These are phyloP conservation scores for Drosophila varians DNA, from an alignment of 1,140 invertebrate species.

Conservation along the genomic window DNA sequence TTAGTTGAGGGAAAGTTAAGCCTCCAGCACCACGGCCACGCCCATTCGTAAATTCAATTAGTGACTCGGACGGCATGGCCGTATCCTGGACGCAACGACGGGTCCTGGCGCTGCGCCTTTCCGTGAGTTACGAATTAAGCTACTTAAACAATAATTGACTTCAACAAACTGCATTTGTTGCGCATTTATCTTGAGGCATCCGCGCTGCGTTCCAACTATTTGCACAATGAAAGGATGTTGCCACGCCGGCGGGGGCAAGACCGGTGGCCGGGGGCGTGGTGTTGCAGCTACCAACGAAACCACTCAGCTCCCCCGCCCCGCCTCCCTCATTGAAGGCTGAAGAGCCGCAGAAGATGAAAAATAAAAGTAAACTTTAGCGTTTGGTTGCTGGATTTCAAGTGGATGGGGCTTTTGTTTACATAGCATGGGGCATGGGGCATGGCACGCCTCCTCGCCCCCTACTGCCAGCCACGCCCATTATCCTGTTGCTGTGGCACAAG, in stretches of 20 bases:
- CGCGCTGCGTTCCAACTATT: constrained; percentile 38
- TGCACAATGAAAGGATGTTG: constrained; percentile 28
- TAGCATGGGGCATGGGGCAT: constrained; percentile 37
- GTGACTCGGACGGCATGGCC: not conserved
- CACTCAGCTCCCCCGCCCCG: not conserved
- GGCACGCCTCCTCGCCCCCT: not conserved
- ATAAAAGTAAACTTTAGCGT: constrained; percentile 53
- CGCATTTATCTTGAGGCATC: constrained; percentile 71
- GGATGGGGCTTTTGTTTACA: constrained; percentile 70
- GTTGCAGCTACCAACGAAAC: constrained; percentile 3
- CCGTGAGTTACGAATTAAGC: constrained; percentile 63
- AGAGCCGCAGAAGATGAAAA: constrained; percentile 69
- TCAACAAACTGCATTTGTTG: constrained; percentile 79
- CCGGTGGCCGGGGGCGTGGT: not conserved
- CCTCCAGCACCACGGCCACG: not conserved
- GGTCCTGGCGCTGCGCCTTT: too few species aligned
- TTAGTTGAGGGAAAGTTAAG: constrained; percentile 15
- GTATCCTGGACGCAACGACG: not conserved
- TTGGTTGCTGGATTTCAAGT: constrained; percentile 35
- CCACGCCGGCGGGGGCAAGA: not conserved
- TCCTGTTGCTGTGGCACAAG: constrained; percentile 33
- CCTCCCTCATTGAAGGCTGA: constrained; percentile 16
- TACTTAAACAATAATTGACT: constrained; percentile 79
- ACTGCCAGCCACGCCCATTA: not conserved
- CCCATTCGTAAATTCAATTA: constrained; percentile 23